Conservation (phyloP, 2,797 vertebrate species). For the Champsocephalus esox region DNA sequence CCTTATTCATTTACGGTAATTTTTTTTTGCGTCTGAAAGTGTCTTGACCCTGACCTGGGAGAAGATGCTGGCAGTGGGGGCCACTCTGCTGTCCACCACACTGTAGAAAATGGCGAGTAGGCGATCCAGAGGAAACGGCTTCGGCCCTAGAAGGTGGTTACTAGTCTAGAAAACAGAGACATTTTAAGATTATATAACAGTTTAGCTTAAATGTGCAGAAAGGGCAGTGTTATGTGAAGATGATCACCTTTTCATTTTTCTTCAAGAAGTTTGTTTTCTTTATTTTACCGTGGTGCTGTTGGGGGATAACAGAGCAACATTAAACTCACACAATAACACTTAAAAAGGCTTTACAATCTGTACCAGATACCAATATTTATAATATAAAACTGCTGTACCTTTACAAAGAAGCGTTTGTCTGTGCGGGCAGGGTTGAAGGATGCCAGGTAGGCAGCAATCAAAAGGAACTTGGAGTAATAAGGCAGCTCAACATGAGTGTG, state of each 20-base stretch:
- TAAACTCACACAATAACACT: neutral
- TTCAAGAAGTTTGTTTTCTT: constrained; percentile 94
- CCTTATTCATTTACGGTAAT: rapidly evolving
- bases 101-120: constrained; percentile 96
- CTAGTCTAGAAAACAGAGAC: constrained; percentile 86
- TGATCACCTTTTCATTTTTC: constrained; percentile 95
- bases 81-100: constrained; percentile 95
- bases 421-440: constrained; percentile 97
- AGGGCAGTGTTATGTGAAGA: neutral
- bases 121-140: constrained; percentile 95
- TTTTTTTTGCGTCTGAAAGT: neutral
- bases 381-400: constrained; percentile 81
- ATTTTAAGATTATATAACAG: neutral
- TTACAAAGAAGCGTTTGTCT: constrained; percentile 97
- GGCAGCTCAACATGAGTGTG: constrained; percentile 95
- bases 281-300: constrained; percentile 96
- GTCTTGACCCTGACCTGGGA: constrained; percentile 89
- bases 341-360: neutral
- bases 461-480: constrained; percentile 97
- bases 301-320: constrained; percentile 38
- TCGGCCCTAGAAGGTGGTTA: constrained; percentile 96
- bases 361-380: neutral
- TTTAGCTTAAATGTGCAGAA: neutral
- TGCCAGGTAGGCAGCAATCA: constrained; percentile 96
- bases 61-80: constrained; percentile 95